A percentile compares a stretch with the other conserved stretches of the same genome.
Conservation (phyloP, 2,113 vertebrate species). For the Paracanthobrama guichenoti region DNA sequence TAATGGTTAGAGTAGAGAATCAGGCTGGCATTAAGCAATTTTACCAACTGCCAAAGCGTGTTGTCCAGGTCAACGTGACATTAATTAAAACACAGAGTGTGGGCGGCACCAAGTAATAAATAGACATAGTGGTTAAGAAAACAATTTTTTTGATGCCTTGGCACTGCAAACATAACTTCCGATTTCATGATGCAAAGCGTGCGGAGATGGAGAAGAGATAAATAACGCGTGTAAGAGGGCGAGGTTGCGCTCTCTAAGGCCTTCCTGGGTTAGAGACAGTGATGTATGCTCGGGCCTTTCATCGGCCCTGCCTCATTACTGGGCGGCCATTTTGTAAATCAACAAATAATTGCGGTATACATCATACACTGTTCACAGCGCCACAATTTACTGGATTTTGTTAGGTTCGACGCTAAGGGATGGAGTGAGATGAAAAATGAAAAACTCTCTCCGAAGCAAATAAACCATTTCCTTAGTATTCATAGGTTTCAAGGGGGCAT, state of each 20-base stretch:
- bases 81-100: constrained; percentile 58
- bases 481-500: neutral
- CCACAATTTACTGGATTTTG: constrained; percentile 67
- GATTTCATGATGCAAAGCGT: neutral
- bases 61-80: constrained; percentile 55
- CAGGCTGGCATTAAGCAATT: constrained; percentile 37
- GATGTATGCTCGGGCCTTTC: constrained; percentile 75
- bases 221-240: neutral
- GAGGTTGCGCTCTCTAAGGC: neutral
- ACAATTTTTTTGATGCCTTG: constrained; percentile 47
- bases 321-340: constrained; percentile 80
- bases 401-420: neutral
- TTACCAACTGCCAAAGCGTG: constrained; percentile 47
- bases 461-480: constrained; percentile 37
- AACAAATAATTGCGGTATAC: constrained; percentile 82
- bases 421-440: constrained; percentile 32
- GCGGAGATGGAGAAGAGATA: constrained; percentile 11
- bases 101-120: constrained; percentile 50
- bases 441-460: constrained; percentile 30
- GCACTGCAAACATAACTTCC: constrained; percentile 1
- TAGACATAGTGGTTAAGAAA: constrained; percentile 16
- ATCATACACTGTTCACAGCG: constrained; percentile 73
- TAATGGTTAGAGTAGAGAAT: constrained; percentile 41
- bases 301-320: constrained; percentile 77
- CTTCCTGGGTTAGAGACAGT: constrained; percentile 72